A percentile compares a stretch with the other conserved stretches of the same genome.
These are phyloP conservation scores for Delichon dasypus DNA, from an alignment of 2,797 vertebrate species.

Conservation along the genomic window DNA sequence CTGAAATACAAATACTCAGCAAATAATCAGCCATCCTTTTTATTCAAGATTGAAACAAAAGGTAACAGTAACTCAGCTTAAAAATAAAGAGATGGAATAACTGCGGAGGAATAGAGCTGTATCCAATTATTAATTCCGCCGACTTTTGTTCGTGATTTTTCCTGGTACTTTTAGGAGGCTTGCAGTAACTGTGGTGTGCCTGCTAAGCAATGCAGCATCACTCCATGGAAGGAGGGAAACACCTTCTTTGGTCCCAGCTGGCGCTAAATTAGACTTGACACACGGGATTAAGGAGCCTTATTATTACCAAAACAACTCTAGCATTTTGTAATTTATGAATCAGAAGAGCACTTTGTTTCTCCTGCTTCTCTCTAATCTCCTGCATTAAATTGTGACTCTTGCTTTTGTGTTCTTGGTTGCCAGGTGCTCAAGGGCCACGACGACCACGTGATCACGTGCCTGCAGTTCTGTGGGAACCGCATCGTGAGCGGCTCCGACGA, in stretches of 20 bases:
- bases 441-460: constrained; percentile 98
- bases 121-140: not conserved
- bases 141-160: not conserved
- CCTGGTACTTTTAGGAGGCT: not conserved
- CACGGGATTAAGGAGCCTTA: not conserved
- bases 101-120: not conserved
- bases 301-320: constrained; percentile 25
- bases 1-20: not conserved
- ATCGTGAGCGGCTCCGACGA: constrained; percentile 99
- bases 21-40: not conserved
- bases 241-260: constrained; percentile 33
- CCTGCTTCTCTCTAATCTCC: not conserved
- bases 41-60: not conserved
- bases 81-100: not conserved
- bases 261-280: constrained; percentile 41
- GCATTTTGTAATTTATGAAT: constrained; percentile 46
- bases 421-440: constrained; percentile 99
- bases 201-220: not conserved
- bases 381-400: not conserved
- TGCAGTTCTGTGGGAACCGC: constrained; percentile 98
- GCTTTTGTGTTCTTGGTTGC: not conserved
- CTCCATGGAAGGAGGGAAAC: not conserved
- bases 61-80: not conserved
- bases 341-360: not conserved
- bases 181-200: not conserved